Base-by-base conservation (phyloP, 2,888 invertebrate species). In the Calliopum simillimum region DNA sequence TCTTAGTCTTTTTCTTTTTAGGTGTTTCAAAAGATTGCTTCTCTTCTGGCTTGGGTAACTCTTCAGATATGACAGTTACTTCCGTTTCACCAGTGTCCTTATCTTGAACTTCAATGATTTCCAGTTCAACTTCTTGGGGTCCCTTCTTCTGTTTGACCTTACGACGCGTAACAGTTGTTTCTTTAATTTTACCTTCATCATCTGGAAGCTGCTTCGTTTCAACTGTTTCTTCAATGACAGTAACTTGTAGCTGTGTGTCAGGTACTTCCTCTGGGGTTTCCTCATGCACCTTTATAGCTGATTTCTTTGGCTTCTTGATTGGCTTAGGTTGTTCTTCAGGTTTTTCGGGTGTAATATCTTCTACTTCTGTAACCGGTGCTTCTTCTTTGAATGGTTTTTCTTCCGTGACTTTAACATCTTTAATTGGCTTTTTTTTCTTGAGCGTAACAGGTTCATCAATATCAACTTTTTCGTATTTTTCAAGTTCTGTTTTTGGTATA, bases 381-480 rank as follows among this genome's bases (percentile, higher is more conserved):
- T 76, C 69, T 56, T 44, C 11, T 55, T 8, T 23, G 74, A 49
- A 77, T 78, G n/a, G 55, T 69, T 64, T 71, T 74, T 68, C 77
- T 79, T 49, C 71, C 25, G 67, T 72, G 5, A 74, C 59, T 4
- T 47, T 59, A 1, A 65, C 75, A 23, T 70, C 53, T 61, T 81
- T 82, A 12, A 71, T 73, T 67, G 76, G 75, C 62, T 80, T 81
- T 4, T 77, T 79, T 69, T 81, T 80, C 72, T 84, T 86, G 55
- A 79, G 86, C 80, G 81, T 86, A 75, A 85, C 82, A 8, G 84
- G 82, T 69, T 85, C 82, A 58, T 87, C 86, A 14, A 86, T 72
- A 33, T 85, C 85, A 11, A 85, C 78, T 75, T 87, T 86, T 77
- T 87, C 86, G 47, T 87, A 85, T 75, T 86, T 86, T 70, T 87